Evolutionary conservation across 2,113 vertebrate genomes (phyloP).

Genomic region (Nothocercus nigrocapillus): DNA sequence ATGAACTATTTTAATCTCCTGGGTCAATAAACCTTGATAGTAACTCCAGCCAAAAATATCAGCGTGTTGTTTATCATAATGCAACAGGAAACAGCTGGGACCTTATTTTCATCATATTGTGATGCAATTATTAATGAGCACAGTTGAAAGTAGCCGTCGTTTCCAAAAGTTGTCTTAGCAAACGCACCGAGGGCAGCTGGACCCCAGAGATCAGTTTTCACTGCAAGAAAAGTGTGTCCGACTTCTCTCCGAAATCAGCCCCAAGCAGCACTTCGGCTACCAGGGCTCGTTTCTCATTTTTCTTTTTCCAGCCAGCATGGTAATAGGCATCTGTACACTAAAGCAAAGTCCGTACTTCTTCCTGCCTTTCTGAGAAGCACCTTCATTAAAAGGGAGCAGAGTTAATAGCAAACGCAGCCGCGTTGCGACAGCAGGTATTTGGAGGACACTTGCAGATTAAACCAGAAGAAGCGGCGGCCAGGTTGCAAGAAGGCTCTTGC

Average conservation of each 20-base stretch:
- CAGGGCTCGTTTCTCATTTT: neutral
- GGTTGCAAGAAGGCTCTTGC: neutral
- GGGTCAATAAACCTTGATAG: constrained; percentile 27
- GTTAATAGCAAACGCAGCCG: neutral
- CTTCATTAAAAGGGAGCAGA: constrained; percentile 10
- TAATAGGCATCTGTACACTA: neutral
- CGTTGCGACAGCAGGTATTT: neutral
- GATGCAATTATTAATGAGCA: constrained; percentile 23
- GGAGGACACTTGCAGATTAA: neutral
- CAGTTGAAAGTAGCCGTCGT: neutral
- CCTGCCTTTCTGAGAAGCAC: constrained; percentile 18
- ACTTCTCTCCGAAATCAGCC: neutral
- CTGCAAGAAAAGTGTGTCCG: neutral
- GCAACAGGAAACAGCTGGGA: constrained; percentile 58
- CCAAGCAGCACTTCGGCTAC: neutral
- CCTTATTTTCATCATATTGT: constrained; percentile 50
- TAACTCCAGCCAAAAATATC: constrained; percentile 6
- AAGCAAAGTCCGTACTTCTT: neutral
- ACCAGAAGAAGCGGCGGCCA: neutral
- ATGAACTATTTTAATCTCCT: constrained; percentile 15
- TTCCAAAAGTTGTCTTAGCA: neutral
- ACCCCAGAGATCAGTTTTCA: neutral
- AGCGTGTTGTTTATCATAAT: neutral
- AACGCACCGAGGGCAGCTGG: neutral
- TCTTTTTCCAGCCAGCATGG: neutral